Percentiles rank a stretch among this genome's conserved stretches.
These are phyloP conservation scores for Zonotrichia leucophrys DNA, from an alignment of 2,113 vertebrate genomes.

Conservation along the genomic window DNA sequence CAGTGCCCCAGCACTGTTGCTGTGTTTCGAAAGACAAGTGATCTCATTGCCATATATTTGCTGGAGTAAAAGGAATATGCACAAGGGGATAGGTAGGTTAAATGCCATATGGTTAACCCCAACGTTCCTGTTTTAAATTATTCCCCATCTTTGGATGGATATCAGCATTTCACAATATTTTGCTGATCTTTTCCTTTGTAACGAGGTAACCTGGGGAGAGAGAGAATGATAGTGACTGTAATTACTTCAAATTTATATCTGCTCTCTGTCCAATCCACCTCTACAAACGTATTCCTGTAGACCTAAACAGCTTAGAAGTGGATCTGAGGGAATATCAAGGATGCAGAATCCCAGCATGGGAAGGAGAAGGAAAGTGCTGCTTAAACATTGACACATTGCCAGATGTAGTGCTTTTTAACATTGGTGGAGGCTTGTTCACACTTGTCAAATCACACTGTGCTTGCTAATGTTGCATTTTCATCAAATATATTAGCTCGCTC, in stretches of 20 bases:
- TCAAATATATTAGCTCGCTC: not conserved
- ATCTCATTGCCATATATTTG: slow-evolving; percentile 37
- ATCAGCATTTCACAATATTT: slow-evolving; percentile 24
- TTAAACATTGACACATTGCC: slow-evolving; percentile 58
- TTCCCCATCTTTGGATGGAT: not conserved
- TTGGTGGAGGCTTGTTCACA: slow-evolving; percentile 65
- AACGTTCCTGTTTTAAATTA: not conserved
- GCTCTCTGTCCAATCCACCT: slow-evolving; percentile 4
- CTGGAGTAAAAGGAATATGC: slow-evolving; percentile 10
- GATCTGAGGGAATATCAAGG: slow-evolving; percentile 22
- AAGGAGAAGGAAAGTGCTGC: slow-evolving; percentile 51
- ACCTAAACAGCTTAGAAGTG: slow-evolving; percentile 23
- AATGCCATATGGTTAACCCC: slow-evolving; percentile 53
- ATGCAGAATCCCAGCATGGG: slow-evolving; percentile 53
- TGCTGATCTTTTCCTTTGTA: slow-evolving; percentile 43
- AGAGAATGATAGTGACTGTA: not conserved
- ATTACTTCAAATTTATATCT: slow-evolving; percentile 37
- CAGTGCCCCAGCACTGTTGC: slow-evolving; percentile 15
- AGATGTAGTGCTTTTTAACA: slow-evolving; percentile 67
- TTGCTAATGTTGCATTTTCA: slow-evolving; percentile 63
- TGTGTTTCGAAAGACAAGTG: not conserved
- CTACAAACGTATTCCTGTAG: not conserved
- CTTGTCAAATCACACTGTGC: slow-evolving; percentile 64
- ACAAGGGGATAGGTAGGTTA: slow-evolving; percentile 19
- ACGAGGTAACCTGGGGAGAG: not conserved